Evolutionary conservation across 2,113 vertebrate genomes (phyloP), one percentile per base, ranked within the genome.

Genomic region (Ctenodactylus gundi): DNA sequence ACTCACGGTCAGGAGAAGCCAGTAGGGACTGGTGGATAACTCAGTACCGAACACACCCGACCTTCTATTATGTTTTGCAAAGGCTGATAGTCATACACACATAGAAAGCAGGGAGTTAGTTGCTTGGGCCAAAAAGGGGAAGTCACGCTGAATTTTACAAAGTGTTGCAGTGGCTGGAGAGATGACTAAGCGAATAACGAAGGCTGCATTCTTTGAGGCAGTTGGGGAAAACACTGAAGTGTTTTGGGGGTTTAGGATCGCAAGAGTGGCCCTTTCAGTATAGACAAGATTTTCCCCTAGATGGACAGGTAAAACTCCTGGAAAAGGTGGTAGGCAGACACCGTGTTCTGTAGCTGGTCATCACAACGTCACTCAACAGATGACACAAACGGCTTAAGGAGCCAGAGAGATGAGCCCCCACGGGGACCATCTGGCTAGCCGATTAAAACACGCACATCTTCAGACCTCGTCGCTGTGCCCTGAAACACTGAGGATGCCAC

Each of bases 101-200:
- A 46, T 0, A 85, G 76, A 84, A 80, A 90, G 67, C 77, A 85
- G 64, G 85, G 78, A 46, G 21, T 57, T 9, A 70, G 76, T 85
- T 49, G 13, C 70, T 87, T n/a, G 39, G 25, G 27, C 46, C 88
- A 62, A 55, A 85, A 95, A 88, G 55, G 34, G 84, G 91, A 97
- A 97, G 91, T 94, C n/a, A 64, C 89, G 64, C 49, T 60, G 57
- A 25, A 49, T 93, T 94, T 76, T 27, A 67, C 75, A 85, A 51
- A 64, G 75, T 60, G 68, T 55, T 73, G 88, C 84, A 60, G n/a
- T 44, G 80, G 65, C 64, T 89, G 77, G 88, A 83, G 39, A 39
- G 73, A 95, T 51, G 88, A 89, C 91, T 78, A 73, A 85, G 60
- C 51, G 53, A 92, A 88, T 77, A 92, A 0, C 51, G 85, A 39